Percentiles rank a stretch among this genome's conserved stretches.
These are phyloP conservation scores for Pelodytes ibericus DNA, from an alignment of 2,797 vertebrate species.

Conservation along the genomic window DNA sequence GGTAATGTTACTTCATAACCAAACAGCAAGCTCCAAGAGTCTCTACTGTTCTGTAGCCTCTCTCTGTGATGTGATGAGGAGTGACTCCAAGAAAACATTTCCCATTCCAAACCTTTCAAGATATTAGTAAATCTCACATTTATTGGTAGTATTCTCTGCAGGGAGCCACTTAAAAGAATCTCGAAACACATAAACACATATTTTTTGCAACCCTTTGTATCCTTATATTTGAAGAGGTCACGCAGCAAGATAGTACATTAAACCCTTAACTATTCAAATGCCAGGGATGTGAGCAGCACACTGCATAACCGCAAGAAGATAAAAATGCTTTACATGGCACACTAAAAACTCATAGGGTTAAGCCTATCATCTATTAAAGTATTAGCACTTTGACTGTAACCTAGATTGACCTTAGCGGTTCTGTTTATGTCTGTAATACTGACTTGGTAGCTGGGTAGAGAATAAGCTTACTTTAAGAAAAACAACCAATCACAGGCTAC, in stretches of 20 bases:
- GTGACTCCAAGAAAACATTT: slow-evolving; percentile 16
- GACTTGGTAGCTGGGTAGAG: slow-evolving; percentile 64
- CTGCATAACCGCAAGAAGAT: not conserved
- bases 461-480: slow-evolving; percentile 59
- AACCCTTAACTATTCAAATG: slow-evolving; percentile 33
- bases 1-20: slow-evolving; percentile 15
- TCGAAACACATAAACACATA: not conserved
- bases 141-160: slow-evolving; percentile 9
- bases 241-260: slow-evolving; percentile 53
- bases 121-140: slow-evolving; percentile 24
- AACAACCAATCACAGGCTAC: slow-evolving; percentile 51
- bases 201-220: not conserved
- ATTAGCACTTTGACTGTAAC: slow-evolving; percentile 62
- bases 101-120: not conserved
- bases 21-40: not conserved
- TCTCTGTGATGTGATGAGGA: slow-evolving; percentile 24
- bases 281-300: not conserved
- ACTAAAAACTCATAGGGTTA: not conserved
- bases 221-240: slow-evolving; percentile 20
- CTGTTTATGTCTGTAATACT: slow-evolving; percentile 62
- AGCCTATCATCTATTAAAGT: slow-evolving; percentile 59
- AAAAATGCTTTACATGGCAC: not conserved
- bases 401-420: slow-evolving; percentile 61
- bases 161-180: slow-evolving; percentile 7
- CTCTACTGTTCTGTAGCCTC: not conserved